Evolutionary conservation across 2,797 vertebrate genomes (phyloP).

Genomic region (Catharus ustulatus): DNA sequence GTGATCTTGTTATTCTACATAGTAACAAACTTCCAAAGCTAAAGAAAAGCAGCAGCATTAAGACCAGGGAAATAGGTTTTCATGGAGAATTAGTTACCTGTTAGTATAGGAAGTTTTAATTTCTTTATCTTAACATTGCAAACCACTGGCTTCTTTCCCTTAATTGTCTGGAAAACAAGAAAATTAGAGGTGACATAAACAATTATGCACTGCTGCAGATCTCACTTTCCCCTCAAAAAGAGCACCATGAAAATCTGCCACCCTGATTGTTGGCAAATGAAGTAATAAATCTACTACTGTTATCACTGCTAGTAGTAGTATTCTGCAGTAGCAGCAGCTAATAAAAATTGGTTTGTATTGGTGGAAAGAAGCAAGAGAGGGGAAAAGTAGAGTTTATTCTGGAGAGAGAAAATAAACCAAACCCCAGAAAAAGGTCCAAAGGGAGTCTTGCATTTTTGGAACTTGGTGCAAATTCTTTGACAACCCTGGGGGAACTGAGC

Average conservation of each 20-base stretch:
- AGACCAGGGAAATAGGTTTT: background rate
- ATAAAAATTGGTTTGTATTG: background rate
- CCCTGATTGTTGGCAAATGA: background rate
- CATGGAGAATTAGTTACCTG: background rate
- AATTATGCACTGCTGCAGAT: background rate
- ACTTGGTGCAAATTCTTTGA: background rate
- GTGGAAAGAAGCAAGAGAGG: background rate
- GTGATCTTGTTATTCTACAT: slow-evolving; percentile 35
- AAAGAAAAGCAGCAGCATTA: background rate
- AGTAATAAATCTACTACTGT: background rate
- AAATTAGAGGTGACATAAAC: background rate
- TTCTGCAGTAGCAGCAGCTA: background rate
- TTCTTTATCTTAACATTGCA: background rate
- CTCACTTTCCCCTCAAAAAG: background rate
- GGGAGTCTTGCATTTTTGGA: background rate
- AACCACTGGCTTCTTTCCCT: background rate
- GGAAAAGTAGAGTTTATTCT: background rate
- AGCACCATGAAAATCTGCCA: background rate
- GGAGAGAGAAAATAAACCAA: background rate
- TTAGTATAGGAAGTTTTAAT: background rate
- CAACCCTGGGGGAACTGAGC: background rate
- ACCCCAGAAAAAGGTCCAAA: background rate
- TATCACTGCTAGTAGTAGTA: background rate
- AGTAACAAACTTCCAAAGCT: slow-evolving; percentile 15
- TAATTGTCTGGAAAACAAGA: background rate